Evolutionary conservation across 2,113 vertebrate genomes (phyloP).

Genomic region (Prionailurus bengalensis): DNA sequence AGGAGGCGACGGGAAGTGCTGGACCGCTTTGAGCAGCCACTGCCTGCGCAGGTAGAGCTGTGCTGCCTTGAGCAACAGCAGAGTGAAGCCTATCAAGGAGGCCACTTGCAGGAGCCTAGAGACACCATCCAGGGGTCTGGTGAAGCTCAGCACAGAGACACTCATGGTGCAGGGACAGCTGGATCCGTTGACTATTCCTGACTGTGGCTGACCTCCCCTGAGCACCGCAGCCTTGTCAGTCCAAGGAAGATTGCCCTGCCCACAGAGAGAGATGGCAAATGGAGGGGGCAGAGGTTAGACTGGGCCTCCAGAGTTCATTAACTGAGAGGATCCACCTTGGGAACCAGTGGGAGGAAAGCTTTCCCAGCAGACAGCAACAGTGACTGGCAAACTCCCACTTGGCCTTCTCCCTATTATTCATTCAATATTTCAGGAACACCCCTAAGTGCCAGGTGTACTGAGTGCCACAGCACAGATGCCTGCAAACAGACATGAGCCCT

Average conservation of each 20-base stretch:
- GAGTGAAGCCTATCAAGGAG: conserved; percentile 77
- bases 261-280: background rate
- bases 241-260: background rate
- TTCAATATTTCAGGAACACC: background rate
- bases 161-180: conserved; percentile 11
- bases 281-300: background rate
- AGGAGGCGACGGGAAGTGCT: conserved; percentile 88
- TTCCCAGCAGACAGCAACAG: background rate
- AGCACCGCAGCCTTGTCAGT: rapidly evolving
- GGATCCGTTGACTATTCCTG: background rate
- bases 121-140: background rate
- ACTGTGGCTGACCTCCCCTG: background rate
- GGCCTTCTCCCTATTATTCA: background rate
- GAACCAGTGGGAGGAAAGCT: background rate
- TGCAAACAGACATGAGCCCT: background rate
- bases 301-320: background rate
- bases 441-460: background rate
- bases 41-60: conserved; percentile 79
- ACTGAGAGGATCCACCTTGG: background rate
- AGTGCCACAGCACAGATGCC: rapidly evolving
- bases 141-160: background rate
- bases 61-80: conserved; percentile 79
- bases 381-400: background rate
- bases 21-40: conserved; percentile 79
- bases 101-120: conserved; percentile 78